Percentiles rank a stretch among this genome's conserved stretches.
phyloP scores from a whole-genome alignment of 2,113 vertebrate genomes.

The Caretta caretta region DNA sequence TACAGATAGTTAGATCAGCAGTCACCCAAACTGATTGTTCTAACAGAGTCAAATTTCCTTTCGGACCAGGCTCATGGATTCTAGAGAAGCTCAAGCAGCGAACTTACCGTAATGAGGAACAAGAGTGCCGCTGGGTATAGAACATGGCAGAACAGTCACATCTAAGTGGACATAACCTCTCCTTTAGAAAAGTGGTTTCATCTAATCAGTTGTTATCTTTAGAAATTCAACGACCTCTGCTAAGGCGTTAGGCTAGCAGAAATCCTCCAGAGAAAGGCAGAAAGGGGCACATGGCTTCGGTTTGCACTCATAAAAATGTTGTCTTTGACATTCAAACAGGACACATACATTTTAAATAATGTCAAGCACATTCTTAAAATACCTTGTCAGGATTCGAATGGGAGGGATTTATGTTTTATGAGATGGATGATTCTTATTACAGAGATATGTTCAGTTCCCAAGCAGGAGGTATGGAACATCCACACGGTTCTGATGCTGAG shows the following conservation, averaged over 20 bases:
- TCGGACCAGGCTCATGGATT: conserved; percentile 66
- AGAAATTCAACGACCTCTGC: conserved; percentile 69
- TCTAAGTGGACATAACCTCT: conserved; percentile 72
- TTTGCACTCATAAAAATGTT: conserved; percentile 72
- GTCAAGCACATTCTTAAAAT: conserved; percentile 74
- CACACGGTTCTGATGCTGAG: conserved; percentile 75
- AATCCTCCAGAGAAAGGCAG: conserved; percentile 69
- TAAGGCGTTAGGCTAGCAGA: conserved; percentile 69
- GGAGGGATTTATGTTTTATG: conserved; percentile 80
- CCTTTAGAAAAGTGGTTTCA: conserved; percentile 72
- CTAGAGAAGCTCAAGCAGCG: conserved; percentile 52
- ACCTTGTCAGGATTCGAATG: conserved; percentile 66
- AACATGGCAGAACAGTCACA: conserved; percentile 72
- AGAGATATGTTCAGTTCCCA: conserved; percentile 74
- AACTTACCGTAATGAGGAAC: conserved; percentile 78
- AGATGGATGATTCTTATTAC: conserved; percentile 80
- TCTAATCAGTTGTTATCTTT: conserved; percentile 71
- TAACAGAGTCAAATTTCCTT: conserved; percentile 58
- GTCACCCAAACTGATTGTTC: conserved; percentile 41
- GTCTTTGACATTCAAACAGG: conserved; percentile 75
- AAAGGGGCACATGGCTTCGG: conserved; percentile 67
- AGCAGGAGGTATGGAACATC: conserved; percentile 73
- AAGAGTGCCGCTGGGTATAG: conserved; percentile 74
- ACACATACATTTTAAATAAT: conserved; percentile 76
- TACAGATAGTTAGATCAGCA: conserved; percentile 26